Evolutionary conservation across 2,113 vertebrate genomes (phyloP), one percentile per base, ranked within the genome.

Genomic region (Daboia siamensis): DNA sequence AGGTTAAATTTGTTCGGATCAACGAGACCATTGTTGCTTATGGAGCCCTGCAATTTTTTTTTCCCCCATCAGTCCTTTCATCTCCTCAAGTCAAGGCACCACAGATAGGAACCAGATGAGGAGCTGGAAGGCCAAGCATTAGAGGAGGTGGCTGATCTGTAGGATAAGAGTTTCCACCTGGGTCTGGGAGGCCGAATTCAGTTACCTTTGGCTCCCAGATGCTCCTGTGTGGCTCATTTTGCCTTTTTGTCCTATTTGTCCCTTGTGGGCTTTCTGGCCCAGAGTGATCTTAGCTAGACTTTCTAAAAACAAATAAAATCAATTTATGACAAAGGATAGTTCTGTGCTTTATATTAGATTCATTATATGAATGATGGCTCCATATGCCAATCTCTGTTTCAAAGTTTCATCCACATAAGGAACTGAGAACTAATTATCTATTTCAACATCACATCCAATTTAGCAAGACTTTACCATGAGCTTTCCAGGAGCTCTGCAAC

Each of bases 71-170:
- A 52, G 7, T 3, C 92, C 74, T 93, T 90, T 93, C 92, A 93
- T 90, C 92, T 54, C 88, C 23, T 48, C 46, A 23, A 92, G 88
- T 80, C 69, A 86, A 52, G 24, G 69, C 92, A 46, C 54, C 54
- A 89, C 51, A 86, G 92, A 93, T 93, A 86, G 46, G 56, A 93
- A 93, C 61, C 92, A 93, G 92, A 90, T 86, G 92, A 93, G 74
- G 46, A 24, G 24, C 88, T 90, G 88, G n/a, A 86, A 86, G 88
- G 92, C 92, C 92, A 64, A 57, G 46, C 48, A 7, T 86, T 52
- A 90, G 46, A n/a, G 5, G 48, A 93, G 74, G 80, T 64, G 92
- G 69, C 48, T 61, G 44, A 89, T 92, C 88, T 64, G 88, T 4
- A 39, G 88, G 46, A 90, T 86, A 86, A 93, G 92, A 90, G 56